Conservation (phyloP, 2,888 invertebrate genomes). For the Myopa testacea region DNA sequence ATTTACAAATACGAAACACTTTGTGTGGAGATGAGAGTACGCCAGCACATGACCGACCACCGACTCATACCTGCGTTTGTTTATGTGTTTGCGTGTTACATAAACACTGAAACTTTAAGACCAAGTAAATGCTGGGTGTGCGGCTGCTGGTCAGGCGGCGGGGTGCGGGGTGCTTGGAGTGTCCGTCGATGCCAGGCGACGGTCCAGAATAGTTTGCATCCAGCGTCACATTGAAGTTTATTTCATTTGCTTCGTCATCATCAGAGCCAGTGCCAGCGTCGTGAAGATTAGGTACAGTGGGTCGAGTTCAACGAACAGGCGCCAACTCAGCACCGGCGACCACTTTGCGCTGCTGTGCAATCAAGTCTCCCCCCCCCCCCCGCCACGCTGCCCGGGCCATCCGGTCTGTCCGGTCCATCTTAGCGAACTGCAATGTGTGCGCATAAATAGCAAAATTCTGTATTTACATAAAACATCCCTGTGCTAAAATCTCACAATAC, state of each 20-base stretch:
- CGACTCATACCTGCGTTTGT: neutral
- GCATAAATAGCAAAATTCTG: constrained; percentile 51
- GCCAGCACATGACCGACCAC: neutral
- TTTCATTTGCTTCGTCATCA: constrained; percentile 38
- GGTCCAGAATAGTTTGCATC: constrained; percentile 9
- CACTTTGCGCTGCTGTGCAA: constrained; percentile 22
- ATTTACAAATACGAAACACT: constrained; percentile 34
- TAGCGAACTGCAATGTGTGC: constrained; percentile 44
- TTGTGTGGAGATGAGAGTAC: constrained; percentile 4
- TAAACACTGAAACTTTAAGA: constrained; percentile 39
- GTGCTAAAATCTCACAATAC: constrained; percentile 43
- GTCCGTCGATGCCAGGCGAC: neutral
- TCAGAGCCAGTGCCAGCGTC: constrained; percentile 25
- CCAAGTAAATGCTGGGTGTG: constrained; percentile 23
- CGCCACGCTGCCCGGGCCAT: constrained; percentile 16
- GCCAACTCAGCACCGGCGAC: neutral
- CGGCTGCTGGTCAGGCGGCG: neutral
- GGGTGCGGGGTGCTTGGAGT: neutral
- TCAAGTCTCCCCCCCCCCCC: constrained; percentile 32
- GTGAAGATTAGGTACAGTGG: constrained; percentile 34
- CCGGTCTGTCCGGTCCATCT: constrained; percentile 37
- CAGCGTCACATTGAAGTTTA: constrained; percentile 29
- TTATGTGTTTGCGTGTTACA: constrained; percentile 31
- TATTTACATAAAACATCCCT: constrained; percentile 58
- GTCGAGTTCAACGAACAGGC: neutral